Base-by-base conservation (phyloP, 2,113 vertebrate genomes). In the Malaclemys terrapin region DNA sequence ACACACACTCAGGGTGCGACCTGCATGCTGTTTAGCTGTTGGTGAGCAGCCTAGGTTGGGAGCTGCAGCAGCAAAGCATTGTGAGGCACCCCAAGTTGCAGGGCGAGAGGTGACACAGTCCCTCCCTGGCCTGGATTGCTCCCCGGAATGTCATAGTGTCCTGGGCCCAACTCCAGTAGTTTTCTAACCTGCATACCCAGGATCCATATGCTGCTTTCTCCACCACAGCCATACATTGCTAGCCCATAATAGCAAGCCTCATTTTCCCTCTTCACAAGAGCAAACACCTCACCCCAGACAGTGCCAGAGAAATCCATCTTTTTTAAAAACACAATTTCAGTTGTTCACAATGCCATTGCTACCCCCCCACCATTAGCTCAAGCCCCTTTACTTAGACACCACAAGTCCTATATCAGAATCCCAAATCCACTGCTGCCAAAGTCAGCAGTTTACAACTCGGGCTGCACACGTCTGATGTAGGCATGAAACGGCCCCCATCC, bases 201-300 rank as follows among this genome's bases (percentile, higher is more conserved):
- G 31, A 85, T 27, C 19, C 57, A 54, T 29, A 76, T 87, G 65
- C 80, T 92, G 35, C 47, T 91, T 93, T 75, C 69, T 89, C 75
- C 75, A 27, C 27, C 42, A 54, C 31, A 54, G 42, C 57, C 82
- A 52, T 82, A 16, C 19, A 76, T 47, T 75, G 22, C 83, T 7
- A 11, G 22, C 35, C 87, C 79, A 89, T 22, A 80, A 87, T n/a
- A 72, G 19, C 3, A 83, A 13, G 65, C 27, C 49, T 57, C 2
- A 4, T 87, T 95, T 90, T 29, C 7, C 5, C 11, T 76, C 52
- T 85, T 89, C 53, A 25, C 35, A 75, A 53, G n/a, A 62, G 35
- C 31, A 35, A 82, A 53, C 69, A 25, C 7, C 62, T 91, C 54
- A 29, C 7, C 80, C 4, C 38, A 45, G 9, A 89, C 25, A 8